phyloP scores from a whole-genome alignment of 1,140 invertebrate genomes.

The Nixonia krombeini region DNA sequence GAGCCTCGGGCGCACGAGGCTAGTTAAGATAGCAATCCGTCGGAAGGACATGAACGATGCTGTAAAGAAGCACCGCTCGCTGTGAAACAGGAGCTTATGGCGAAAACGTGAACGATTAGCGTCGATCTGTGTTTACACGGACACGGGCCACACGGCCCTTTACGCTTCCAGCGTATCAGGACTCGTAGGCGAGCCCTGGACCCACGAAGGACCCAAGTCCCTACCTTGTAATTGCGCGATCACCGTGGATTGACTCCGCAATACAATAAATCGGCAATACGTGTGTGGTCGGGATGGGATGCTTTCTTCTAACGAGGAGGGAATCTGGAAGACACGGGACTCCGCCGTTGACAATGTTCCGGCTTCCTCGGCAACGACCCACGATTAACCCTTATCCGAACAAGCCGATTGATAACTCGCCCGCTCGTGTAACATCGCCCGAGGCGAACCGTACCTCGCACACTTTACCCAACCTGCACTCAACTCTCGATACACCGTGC shows the following conservation, averaged over 20 bases:
- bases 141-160: slow-evolving; percentile 20
- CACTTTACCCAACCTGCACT: no score
- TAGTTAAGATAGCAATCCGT: slow-evolving; percentile 67
- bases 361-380: slow-evolving; percentile 32
- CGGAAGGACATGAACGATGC: slow-evolving; percentile 61
- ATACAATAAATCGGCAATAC: slow-evolving; percentile 49
- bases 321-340: slow-evolving; percentile 26
- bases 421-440: not conserved
- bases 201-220: slow-evolving; percentile 14
- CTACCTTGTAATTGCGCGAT: slow-evolving; percentile 51
- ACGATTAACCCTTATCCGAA: slow-evolving; percentile 51
- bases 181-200: not conserved
- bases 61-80: slow-evolving; percentile 61
- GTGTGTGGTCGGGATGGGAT: slow-evolving; percentile 53
- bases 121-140: slow-evolving; percentile 62
- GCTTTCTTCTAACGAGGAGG: slow-evolving; percentile 39
- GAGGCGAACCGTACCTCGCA: no score
- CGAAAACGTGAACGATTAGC: slow-evolving; percentile 72
- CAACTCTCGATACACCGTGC: no score
- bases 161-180: not conserved
- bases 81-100: slow-evolving; percentile 65
- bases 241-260: slow-evolving; percentile 47
- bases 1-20: slow-evolving; percentile 48
- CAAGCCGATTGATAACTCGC: slow-evolving; percentile 46
- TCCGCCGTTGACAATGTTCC: slow-evolving; percentile 30